Evolutionary conservation across 2,113 vertebrate genomes (phyloP), one percentile per base, ranked within the genome.

Genomic region (Steatornis caripensis): DNA sequence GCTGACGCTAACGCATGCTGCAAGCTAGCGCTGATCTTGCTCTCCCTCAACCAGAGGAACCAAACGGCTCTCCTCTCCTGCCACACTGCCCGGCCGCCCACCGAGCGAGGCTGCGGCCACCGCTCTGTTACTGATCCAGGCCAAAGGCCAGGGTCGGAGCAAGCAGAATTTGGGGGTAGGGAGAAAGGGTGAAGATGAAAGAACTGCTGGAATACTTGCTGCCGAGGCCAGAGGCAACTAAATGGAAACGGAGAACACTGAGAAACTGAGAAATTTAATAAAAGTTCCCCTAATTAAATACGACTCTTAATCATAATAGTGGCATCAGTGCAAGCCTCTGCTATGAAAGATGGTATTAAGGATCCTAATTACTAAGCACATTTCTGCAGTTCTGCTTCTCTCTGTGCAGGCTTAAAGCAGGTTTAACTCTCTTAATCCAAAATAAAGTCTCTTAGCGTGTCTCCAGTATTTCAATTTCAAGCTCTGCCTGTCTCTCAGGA

Each of bases 351-450:
- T n/a, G 88, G 75, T 13, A 84, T 94, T 90, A 96, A 79, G 81
- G 70, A 74, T 36, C 74, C 87, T 93, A 77, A 95, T 93, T 78
- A 68, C 79, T 62, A 32, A 72, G 60, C 27, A 48, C 61, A 27
- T 71, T 81, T 61, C 82, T 92, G 82, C 75, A 57, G 77, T 9
- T 88, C 71, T 74, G 87, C 76, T 69, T 87, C 91, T 93, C 74
- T 75, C 87, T 62, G 2, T 55, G 76, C 83, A 74, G 84, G 60
- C 80, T 96, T 79, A 89, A 71, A 96, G 94, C 82, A 95, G 94
- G 91, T 95, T 97, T 97, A 96, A 88, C 82, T 91, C 93, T 94
- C 95, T 83, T 96, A 97, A 96, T 97, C 95, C 95, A 70, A 90
- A 91, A 85, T 66, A 85, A 96, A 93, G 82, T 95, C 94, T 96